A percentile compares a stretch with the other conserved stretches of the same genome.
phyloP scores from a whole-genome alignment of 2,888 invertebrate species.

The Andrena haemorrhoa region DNA sequence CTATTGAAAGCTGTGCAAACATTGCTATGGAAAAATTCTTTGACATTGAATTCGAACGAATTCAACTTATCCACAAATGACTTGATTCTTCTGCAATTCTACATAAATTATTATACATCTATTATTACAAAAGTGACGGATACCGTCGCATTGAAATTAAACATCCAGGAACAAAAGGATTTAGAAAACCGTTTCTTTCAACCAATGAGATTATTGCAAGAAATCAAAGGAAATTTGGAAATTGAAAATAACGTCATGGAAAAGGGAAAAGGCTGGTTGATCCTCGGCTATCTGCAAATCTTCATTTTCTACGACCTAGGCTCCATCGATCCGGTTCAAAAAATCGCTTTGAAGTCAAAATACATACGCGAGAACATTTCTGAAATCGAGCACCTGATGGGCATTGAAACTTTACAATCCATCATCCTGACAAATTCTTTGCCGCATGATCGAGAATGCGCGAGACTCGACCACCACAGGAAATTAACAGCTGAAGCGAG shows the following conservation, averaged over 20 bases:
- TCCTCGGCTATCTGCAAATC: constrained; percentile 79
- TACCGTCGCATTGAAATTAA: not conserved
- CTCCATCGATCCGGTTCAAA: constrained; percentile 93
- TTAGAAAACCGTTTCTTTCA: constrained; percentile 47
- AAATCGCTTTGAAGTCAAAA: constrained; percentile 90
- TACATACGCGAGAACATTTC: constrained; percentile 90
- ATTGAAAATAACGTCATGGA: constrained; percentile 36
- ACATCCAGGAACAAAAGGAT: constrained; percentile 28
- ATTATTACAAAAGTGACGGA: constrained; percentile 59
- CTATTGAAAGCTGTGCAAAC: constrained; percentile 15
- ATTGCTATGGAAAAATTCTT: constrained; percentile 42
- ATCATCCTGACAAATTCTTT: constrained; percentile 81
- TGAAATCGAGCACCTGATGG: constrained; percentile 87
- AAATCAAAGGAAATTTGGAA: constrained; percentile 34
- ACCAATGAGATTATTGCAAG: constrained; percentile 60
- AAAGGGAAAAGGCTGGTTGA: constrained; percentile 78
- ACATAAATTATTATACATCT: constrained; percentile 64
- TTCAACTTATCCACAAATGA: constrained; percentile 41
- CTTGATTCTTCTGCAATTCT: constrained; percentile 8
- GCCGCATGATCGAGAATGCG: constrained; percentile 77
- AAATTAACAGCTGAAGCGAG: constrained; percentile 59
- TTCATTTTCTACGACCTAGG: constrained; percentile 78
- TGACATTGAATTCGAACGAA: constrained; percentile 21
- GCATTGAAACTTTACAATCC: constrained; percentile 87
- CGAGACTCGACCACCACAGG: constrained; percentile 30